Base-by-base conservation (phyloP, 2,797 vertebrate genomes). In the Chaetodon trifasciatus region DNA sequence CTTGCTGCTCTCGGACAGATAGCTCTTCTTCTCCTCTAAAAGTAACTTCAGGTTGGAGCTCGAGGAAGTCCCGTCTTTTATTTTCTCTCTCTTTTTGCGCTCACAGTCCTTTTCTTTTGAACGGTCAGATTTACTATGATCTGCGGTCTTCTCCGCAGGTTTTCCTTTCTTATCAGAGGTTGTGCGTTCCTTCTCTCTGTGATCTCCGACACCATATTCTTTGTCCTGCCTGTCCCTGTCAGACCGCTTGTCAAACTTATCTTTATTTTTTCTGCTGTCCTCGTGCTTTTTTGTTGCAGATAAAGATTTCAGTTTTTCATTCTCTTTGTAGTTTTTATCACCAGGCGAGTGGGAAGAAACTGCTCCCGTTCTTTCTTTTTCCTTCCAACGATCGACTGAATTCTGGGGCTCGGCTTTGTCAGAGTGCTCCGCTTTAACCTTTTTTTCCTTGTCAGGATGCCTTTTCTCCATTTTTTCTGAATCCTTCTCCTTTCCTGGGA, bases 391-490 rank as follows among this genome's bases (percentile, higher is more conserved):
- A 73, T 99, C 98, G 62, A 81, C 72, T 81, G 89, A 95, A 69
- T 97, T 98, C 89, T 94, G 96, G 10, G 92, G 64, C 73, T 99
- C 98, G 8, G 93, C 67, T 93, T 96, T 98, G 80, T 98, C 98
- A 72, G 93, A 82, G 78, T 97, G 96, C 35, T 99, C 98, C 6
- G 93, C 92, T 92, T 97, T 99, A 42, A 95, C 72, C 87, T 97
- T 99, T 88, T 96, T 99, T 44, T 99, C 98, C 93, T 97, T 99
- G 85, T 99, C 98, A 47, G 86, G 87, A 91, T 93, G 95, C 93
- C 95, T 97, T 93, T 95, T 98, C 86, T 99, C 98, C 68, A 60
- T 69, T 91, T 97, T 98, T 55, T 99, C 98, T 16, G 81, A 39
- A n/a, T 99, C 98, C 75, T 95, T 97, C 83, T 99, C 98, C 91